phyloP scores from a whole-genome alignment of 2,888 invertebrate genomes.

The Cerceris ruficornis region DNA sequence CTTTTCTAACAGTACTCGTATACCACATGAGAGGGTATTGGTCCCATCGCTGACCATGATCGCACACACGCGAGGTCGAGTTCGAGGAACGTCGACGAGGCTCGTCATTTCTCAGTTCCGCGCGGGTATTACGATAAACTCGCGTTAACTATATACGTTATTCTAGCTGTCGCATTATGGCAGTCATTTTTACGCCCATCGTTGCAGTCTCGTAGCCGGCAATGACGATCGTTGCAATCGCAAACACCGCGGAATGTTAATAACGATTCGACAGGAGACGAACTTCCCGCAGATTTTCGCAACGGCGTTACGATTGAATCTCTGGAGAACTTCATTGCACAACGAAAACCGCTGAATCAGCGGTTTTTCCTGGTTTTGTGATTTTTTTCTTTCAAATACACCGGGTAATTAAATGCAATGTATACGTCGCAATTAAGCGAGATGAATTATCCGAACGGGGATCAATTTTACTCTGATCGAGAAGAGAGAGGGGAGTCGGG shows the following conservation, averaged over 20 bases:
- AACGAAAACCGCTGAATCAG: too few species aligned
- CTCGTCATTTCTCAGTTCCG: conserved; percentile 37
- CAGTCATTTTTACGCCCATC: conserved; percentile 45
- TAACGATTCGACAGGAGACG: too few species aligned
- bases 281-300: too few species aligned
- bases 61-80: conserved; percentile 38
- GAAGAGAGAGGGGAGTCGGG: too few species aligned
- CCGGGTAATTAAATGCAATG: too few species aligned
- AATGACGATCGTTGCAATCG: background rate
- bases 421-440: too few species aligned
- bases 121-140: conserved; percentile 46
- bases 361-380: too few species aligned
- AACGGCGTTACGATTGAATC: too few species aligned
- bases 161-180: conserved; percentile 13
- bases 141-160: conserved; percentile 39
- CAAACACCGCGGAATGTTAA: conserved; percentile 17
- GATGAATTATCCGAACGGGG: too few species aligned
- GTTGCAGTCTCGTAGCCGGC: conserved; percentile 3
- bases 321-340: too few species aligned
- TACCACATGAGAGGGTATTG: conserved; percentile 48
- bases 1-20: background rate
- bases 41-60: conserved; percentile 34
- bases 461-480: too few species aligned
- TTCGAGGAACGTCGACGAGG: conserved; percentile 52
- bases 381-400: too few species aligned